Conservation (phyloP, 2,797 vertebrate genomes). For the Halcyon smyrnensis region DNA sequence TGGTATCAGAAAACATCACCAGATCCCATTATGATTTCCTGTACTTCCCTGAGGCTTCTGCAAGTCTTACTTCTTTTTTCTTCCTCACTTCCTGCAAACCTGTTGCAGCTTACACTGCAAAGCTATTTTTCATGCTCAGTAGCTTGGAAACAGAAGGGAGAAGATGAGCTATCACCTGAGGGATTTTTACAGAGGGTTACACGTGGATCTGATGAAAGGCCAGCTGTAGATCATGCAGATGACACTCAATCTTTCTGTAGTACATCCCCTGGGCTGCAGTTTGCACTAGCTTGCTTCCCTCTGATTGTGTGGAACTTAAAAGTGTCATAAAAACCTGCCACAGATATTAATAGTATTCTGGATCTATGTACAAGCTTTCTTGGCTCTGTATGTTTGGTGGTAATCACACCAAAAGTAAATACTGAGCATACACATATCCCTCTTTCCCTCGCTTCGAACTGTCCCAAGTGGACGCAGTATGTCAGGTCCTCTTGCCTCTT, state of each 20-base stretch:
- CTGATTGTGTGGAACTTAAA: background rate
- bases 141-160: background rate
- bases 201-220: fast-evolving
- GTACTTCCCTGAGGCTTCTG: background rate
- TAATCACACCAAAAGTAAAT: background rate
- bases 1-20: background rate
- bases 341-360: background rate
- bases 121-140: background rate
- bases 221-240: background rate
- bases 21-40: background rate
- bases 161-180: background rate
- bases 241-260: background rate
- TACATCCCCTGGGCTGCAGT: fast-evolving
- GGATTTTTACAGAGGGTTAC: background rate
- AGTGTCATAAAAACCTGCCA: background rate
- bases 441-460: background rate
- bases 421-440: fast-evolving
- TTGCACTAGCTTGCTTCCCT: background rate
- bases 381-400: fast-evolving
- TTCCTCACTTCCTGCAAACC: background rate
- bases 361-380: fast-evolving
- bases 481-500: background rate
- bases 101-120: background rate
- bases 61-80: background rate
- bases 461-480: fast-evolving